Evolutionary conservation across 2,113 vertebrate species (phyloP), one percentile per base, ranked within the genome.

Genomic region (Stictonetta naevosa): DNA sequence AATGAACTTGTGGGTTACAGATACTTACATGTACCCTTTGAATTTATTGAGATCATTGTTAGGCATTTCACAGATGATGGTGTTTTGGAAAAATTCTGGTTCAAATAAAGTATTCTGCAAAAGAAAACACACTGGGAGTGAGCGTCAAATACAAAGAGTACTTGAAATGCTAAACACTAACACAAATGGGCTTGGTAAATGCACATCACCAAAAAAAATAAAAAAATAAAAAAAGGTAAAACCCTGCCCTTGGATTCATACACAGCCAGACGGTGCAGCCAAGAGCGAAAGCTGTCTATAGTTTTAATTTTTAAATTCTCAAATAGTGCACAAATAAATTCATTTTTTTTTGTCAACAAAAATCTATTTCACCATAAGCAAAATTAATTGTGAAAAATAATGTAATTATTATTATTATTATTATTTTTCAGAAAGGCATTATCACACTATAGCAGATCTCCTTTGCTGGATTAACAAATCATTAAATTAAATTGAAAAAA

Each of bases 11-110:
- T 5, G 14, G 42, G 33, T 14, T 21, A 40, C 29, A 53, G n/a
- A 60, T 97, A 98, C 98, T 98, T 96, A 98, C 98, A 98, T 97
- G 36, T 98, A 99, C 74, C 99, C 99, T 94, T 99, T 99, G 94
- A 99, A 99, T 97, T 98, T 98, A 94, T 98, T 99, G 93, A 99
- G 98, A 86, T 98, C 97, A 11, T 98, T 98, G 97, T 98, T 99
- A 90, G 99, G 99, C 68, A 96, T 98, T 97, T 99, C 99, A 92
- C 99, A 99, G 96, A 98, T 88, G 15, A 99, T 98, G 10, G 96
- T 97, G 38, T 97, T 97, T 52, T 92, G 96, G 97, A 99, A 99
- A 92, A 91, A 85, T 84, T 98, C 98, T 0, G 99, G 99, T 56
- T 98, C 85, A 83, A 98, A 98, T 13, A 52, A 86, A 42, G 69